These are phyloP conservation scores for Dascyllus trimaculatus DNA, from an alignment of 2,113 vertebrate genomes.

Conservation along the genomic window DNA sequence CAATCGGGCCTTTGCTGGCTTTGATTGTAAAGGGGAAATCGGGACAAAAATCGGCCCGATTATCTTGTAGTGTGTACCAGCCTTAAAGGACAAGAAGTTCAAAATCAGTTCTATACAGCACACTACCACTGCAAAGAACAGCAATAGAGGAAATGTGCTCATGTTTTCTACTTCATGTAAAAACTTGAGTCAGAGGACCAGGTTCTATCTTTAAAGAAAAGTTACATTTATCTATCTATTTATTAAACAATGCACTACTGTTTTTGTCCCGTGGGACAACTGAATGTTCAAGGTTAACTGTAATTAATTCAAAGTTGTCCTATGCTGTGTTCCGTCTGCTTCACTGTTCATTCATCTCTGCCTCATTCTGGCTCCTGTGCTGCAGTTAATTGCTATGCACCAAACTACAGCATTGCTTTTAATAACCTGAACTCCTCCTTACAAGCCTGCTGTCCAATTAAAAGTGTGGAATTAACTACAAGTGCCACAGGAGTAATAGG, in stretches of 20 bases:
- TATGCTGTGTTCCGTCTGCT: constrained; percentile 6
- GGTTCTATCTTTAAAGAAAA: too few species aligned
- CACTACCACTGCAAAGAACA: too few species aligned
- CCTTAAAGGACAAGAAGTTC: too few species aligned
- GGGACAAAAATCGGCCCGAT: too few species aligned
- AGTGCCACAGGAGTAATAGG: constrained; percentile 33
- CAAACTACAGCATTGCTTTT: constrained; percentile 21
- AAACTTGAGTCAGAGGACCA: too few species aligned
- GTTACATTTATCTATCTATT: too few species aligned
- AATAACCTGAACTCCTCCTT: constrained; percentile 32
- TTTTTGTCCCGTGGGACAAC: constrained; percentile 34
- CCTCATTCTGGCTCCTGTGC: constrained; percentile 37
- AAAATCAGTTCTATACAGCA: too few species aligned
- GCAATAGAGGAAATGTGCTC: too few species aligned
- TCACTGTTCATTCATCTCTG: constrained; percentile 40
- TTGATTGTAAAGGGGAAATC: too few species aligned
- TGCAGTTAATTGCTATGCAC: constrained; percentile 35
- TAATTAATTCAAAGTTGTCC: constrained; percentile 43
- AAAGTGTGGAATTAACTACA: constrained; percentile 32
- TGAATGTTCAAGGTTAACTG: constrained; percentile 54
- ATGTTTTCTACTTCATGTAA: too few species aligned
- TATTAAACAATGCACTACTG: constrained; percentile 1
- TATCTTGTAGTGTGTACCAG: too few species aligned
- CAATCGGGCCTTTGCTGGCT: too few species aligned
- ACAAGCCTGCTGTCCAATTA: constrained; percentile 37